phyloP scores from a whole-genome alignment of 2,113 vertebrate species.

The Stigmatopora argus region DNA sequence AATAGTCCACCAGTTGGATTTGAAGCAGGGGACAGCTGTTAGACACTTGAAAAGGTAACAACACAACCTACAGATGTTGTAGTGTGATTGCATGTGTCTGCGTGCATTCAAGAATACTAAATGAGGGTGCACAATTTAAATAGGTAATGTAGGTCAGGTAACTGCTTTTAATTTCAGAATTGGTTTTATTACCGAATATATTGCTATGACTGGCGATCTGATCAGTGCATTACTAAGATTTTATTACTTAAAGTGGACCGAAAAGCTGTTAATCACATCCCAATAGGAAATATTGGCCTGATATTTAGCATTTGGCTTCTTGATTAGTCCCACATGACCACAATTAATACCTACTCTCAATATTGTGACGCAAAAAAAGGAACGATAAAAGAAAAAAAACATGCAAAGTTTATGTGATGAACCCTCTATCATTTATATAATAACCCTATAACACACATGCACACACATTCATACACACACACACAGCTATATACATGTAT shows the following conservation, averaged over 20 bases:
- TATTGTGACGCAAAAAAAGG: too few species aligned
- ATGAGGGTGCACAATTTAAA: not conserved
- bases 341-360: not conserved
- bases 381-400: too few species aligned
- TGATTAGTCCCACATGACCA: not conserved
- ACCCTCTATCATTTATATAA: too few species aligned
- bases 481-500: not conserved
- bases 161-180: not conserved
- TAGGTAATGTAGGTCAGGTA: not conserved
- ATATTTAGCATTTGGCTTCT: conserved; percentile 7
- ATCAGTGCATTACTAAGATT: not conserved
- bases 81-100: conserved; percentile 3
- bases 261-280: not conserved
- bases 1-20: conserved; percentile 62
- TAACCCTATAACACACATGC: too few species aligned
- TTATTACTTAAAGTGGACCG: not conserved
- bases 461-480: too few species aligned
- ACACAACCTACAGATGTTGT: conserved; percentile 59
- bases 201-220: not conserved
- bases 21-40: conserved; percentile 57
- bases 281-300: not conserved
- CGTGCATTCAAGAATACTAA: conserved; percentile 4
- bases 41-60: conserved; percentile 56
- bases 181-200: not conserved
- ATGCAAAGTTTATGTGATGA: not conserved